Percentiles rank a stretch among this genome's conserved stretches.
phyloP scores from a whole-genome alignment of 2,797 vertebrate genomes.

The Eulemur albifrons region DNA sequence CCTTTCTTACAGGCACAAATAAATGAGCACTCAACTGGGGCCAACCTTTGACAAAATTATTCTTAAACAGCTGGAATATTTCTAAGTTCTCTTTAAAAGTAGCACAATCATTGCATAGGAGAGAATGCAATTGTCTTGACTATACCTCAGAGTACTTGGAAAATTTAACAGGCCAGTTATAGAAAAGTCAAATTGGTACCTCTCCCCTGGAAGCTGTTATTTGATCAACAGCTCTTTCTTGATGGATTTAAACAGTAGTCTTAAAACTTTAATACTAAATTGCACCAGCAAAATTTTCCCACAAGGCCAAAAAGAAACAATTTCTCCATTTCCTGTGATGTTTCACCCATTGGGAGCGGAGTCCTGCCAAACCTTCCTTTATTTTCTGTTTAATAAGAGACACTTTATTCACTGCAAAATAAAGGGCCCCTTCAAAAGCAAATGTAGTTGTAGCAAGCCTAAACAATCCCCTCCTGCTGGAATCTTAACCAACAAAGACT shows the following conservation, averaged over 20 bases:
- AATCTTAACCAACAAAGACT: conserved; percentile 2
- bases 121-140: not conserved
- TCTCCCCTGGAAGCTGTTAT: not conserved
- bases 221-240: not conserved
- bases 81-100: not conserved
- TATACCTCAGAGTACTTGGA: not conserved
- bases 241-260: conserved; percentile 23
- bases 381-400: conserved; percentile 66
- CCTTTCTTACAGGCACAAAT: not conserved
- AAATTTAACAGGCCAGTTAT: not conserved
- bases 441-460: not conserved
- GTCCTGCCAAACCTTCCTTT: conserved; percentile 54
- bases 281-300: conserved; percentile 47
- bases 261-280: conserved; percentile 27
- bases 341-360: conserved; percentile 33
- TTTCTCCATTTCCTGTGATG: conserved; percentile 67
- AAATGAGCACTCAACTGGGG: not conserved
- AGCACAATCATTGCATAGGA: not conserved
- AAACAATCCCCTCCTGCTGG: not conserved
- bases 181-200: not conserved
- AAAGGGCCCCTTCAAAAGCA: conserved; percentile 61
- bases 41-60: not conserved
- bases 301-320: conserved; percentile 63
- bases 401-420: conserved; percentile 59
- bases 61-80: not conserved